A percentile compares a stretch with the other conserved stretches of the same genome.
Conservation (phyloP, 2,797 vertebrate genomes). For the Rhabdophis nuchalis region DNA sequence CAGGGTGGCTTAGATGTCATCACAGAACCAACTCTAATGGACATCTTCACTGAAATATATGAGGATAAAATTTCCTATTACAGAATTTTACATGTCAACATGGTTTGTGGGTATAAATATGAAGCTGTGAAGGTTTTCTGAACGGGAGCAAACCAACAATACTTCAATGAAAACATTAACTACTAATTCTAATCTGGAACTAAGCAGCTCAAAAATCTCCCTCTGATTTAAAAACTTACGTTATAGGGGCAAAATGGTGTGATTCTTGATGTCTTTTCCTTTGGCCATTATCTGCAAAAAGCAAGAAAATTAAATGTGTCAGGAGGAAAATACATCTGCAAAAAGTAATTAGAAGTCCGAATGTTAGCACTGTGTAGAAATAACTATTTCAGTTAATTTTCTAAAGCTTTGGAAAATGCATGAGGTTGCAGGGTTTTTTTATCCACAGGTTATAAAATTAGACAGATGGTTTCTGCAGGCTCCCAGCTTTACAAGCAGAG, state of each 20-base stretch:
- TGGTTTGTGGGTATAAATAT: background rate
- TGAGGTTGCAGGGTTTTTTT: background rate
- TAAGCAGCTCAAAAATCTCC: background rate
- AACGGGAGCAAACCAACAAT: background rate
- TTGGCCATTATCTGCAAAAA: background rate
- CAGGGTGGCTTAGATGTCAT: background rate
- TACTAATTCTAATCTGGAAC: background rate
- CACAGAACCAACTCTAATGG: background rate
- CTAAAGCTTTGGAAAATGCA: background rate
- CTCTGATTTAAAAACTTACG: background rate
- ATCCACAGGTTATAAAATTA: background rate
- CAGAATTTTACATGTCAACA: background rate
- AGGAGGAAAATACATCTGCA: background rate
- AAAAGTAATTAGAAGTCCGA: background rate
- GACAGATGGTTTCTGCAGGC: slow-evolving; percentile 16
- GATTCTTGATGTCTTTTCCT: background rate
- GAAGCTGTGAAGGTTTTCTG: background rate
- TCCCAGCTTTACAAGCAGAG: background rate
- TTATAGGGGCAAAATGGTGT: background rate
- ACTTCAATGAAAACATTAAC: background rate
- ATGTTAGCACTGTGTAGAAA: background rate
- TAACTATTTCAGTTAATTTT: background rate
- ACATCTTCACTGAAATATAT: background rate
- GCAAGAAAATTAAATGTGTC: background rate
- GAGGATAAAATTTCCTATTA: background rate